A percentile compares a stretch with the other conserved stretches of the same genome.
Conservation (phyloP, 2,113 vertebrate species). For the Erpornis zantholeuca region DNA sequence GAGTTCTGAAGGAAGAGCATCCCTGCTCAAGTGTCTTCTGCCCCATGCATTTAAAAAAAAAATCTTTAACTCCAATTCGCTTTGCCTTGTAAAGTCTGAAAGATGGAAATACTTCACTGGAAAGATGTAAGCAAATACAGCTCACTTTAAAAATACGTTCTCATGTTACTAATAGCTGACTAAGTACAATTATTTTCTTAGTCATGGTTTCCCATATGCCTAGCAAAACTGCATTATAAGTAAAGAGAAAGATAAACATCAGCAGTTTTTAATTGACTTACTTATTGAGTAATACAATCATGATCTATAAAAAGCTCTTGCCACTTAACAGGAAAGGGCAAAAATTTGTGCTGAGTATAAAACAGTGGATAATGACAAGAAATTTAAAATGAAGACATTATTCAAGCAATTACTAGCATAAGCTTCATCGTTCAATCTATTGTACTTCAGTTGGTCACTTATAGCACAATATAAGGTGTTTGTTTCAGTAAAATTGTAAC, state of each 20-base stretch:
- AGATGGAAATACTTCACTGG: background rate
- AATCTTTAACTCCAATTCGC: background rate
- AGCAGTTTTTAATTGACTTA: conserved; percentile 23
- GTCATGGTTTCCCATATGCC: background rate
- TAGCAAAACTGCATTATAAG: background rate
- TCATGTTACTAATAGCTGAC: conserved; percentile 12
- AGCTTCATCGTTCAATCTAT: background rate
- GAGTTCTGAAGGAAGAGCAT: background rate
- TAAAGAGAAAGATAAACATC: background rate
- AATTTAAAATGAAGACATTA: background rate
- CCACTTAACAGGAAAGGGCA: background rate
- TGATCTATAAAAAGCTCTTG: background rate
- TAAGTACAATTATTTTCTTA: conserved; percentile 29
- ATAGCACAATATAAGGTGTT: background rate
- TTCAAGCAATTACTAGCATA: background rate
- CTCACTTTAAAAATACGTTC: conserved; percentile 4
- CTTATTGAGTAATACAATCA: background rate
- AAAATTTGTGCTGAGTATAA: conserved; percentile 1
- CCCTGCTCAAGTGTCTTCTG: background rate
- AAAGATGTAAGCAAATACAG: background rate
- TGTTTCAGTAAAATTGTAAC: background rate
- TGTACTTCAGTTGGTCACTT: background rate
- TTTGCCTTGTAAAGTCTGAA: background rate
- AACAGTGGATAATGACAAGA: background rate
- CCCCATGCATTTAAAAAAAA: background rate